phyloP scores from a whole-genome alignment of 2,888 invertebrate genomes.

The Tachina grossa region DNA sequence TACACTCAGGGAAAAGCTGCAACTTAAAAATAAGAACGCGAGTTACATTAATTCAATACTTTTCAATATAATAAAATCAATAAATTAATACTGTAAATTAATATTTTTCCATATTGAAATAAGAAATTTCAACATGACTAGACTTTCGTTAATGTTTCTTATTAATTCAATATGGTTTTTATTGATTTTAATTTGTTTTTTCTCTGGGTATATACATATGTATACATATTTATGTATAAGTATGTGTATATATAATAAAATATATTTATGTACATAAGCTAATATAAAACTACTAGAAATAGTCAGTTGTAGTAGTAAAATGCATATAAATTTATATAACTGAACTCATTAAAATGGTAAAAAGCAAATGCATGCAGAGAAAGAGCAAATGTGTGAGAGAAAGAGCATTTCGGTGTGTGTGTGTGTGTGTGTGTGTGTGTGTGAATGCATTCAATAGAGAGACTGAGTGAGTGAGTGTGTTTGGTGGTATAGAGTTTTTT shows the following conservation, averaged over 20 bases:
- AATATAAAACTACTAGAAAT: conserved; percentile 50
- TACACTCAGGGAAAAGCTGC: too few relatives aligned
- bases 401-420: conserved; percentile 2
- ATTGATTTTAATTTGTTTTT: too few relatives aligned
- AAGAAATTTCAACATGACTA: too few relatives aligned
- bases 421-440: not conserved
- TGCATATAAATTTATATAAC: conserved; percentile 59
- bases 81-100: too few relatives aligned
- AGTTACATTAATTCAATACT: too few relatives aligned
- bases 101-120: too few relatives aligned
- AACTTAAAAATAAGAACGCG: too few relatives aligned
- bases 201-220: too few relatives aligned
- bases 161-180: too few relatives aligned
- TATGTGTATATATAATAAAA: not conserved
- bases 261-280: conserved; percentile 14
- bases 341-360: conserved; percentile 62
- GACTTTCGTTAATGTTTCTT: too few relatives aligned
- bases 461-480: conserved; percentile 18
- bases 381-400: conserved; percentile 46
- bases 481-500: conserved; percentile 25
- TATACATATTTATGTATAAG: not conserved
- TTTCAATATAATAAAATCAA: too few relatives aligned
- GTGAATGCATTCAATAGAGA: conserved; percentile 7
- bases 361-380: conserved; percentile 26
- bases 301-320: conserved; percentile 58